Base-by-base conservation (phyloP, 2,888 invertebrate genomes). In the Schizotus pectinicornis region DNA sequence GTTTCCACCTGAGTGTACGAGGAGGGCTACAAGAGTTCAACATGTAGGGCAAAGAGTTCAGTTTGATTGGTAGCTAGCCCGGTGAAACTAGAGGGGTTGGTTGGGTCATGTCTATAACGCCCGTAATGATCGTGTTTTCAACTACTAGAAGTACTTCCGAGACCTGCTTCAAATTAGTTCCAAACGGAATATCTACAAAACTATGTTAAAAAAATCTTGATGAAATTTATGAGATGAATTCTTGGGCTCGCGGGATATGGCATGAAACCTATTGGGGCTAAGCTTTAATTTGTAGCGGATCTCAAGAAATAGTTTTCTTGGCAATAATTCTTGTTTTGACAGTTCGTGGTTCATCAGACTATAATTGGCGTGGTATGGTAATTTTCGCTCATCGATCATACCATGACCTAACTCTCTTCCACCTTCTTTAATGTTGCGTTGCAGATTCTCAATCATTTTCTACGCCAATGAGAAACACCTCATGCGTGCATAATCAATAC, bases 401-500 rank as follows among this genome's bases (percentile, higher is more conserved):
- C 22, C 22, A 47, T 54, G 54, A 54, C 54, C 54, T 39, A 33
- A 47, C 47, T 41, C 34, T 54, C 41, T 54, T 54, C 12, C 9
- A 33, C 47, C 32, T 22, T 46, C 38, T 46, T 8, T 3, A 35
- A 38, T 39, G 31, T 22, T 22, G 22, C 5, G 31, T 22, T 22
- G 22, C 5, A 22, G 5, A 5, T 22, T 22, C 5, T 22, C 22
- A 22, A 5, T 47, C 37, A 43, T 57, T 47, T 50, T 59, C 57
- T 61, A 57, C 62, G 60, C 56, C 64, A 51, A 60, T 65, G 61
- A 35, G 42, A 51, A 61, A 57, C 60, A 65, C 59, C 55, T 59
- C 67, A 67, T 56, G 68, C 68, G 65, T 67, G 56, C 55, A 65
- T 68, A 68, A 70, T 70, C 70, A 65, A 70, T 70, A 68, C 62